Percentiles rank a stretch among this genome's conserved stretches.
Evolutionary conservation across 1,140 invertebrate species (phyloP).

Genomic region (Lepidurus couesii): DNA sequence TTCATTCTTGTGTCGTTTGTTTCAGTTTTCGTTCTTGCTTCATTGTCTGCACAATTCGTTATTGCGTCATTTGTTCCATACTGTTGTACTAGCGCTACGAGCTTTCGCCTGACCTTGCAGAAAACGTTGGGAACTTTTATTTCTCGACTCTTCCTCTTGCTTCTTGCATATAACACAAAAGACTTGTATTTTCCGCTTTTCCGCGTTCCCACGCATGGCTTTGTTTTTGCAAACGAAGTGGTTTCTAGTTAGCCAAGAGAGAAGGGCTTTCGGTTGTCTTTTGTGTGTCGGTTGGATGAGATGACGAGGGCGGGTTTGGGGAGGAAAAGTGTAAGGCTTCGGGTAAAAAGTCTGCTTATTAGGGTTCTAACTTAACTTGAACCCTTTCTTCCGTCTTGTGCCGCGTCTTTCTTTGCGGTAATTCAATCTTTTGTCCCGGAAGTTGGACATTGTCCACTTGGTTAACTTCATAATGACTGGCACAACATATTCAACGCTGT

Average conservation of each 20-base stretch:
- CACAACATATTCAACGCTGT: neutral
- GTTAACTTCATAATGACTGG: constrained; percentile 15
- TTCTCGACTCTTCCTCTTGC: neutral
- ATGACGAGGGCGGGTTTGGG: neutral
- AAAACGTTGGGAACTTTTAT: no score
- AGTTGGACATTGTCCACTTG: constrained; percentile 21
- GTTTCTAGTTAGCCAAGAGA: neutral
- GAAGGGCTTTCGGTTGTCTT: neutral
- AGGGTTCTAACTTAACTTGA: constrained; percentile 15
- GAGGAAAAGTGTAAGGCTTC: constrained; percentile 10
- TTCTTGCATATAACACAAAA: neutral
- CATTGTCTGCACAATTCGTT: no score
- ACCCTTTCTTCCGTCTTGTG: neutral
- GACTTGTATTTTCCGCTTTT: neutral
- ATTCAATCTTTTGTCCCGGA: neutral
- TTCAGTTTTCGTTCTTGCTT: no score
- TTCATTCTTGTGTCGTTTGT: no score
- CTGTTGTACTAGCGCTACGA: no score
- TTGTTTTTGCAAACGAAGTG: neutral
- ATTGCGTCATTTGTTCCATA: no score
- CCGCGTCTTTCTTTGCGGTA: neutral
- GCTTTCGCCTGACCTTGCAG: no score
- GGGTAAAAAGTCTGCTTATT: neutral
- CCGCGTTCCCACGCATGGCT: constrained; percentile 2
- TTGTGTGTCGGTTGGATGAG: neutral